Base-by-base conservation (phyloP, 2,113 vertebrate genomes). In the Daphoenositta chrysoptera region DNA sequence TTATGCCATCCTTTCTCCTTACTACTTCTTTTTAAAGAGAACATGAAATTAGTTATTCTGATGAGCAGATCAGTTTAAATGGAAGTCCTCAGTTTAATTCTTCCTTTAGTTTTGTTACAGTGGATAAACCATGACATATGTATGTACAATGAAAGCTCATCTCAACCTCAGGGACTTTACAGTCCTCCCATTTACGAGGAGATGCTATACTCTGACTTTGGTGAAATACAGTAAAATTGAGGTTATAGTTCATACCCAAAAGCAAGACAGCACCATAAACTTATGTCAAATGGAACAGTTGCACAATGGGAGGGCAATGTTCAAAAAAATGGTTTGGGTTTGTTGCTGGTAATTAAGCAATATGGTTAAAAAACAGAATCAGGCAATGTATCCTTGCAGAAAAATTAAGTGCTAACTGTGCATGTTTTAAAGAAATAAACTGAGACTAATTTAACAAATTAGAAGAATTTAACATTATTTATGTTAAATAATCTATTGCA, bases 161-260 rank as follows among this genome's bases (percentile, higher is more conserved):
- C 47, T 71, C 61, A 87, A 28, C 39, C 47, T 22, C 48, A 39
- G 15, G 39, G 47, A 68, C 39, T 50, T 33, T 7, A 57, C 9
- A 86, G 37, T 45, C 63, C 39, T 13, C 56, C 33, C 48, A 65
- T 45, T 63, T 60, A 77, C 4, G 19, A 45, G 64, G 31, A 72
- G 51, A 65, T 7, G 24, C 35, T 73, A 42, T 1, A 1, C 37
- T 39, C 27, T 0, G 1, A 28, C 28, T n/a, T 33, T 42, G 50
- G 54, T 30, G 30, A 79, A 51, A 60, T 26, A 11, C 9, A 85
- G 24, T 48, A 57, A 70, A 80, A 80, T 0, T 57, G 42, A 86
- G 23, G 42, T 45, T 77, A 57, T 33, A 70, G 35, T 31, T 88
- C 31, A 22, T 24, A 42, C n/a, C 45, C 40, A 71, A 53, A 71